A percentile compares a stretch with the other conserved stretches of the same genome.
Evolutionary conservation across 2,113 vertebrate genomes (phyloP).

Genomic region (Scopus umbretta): DNA sequence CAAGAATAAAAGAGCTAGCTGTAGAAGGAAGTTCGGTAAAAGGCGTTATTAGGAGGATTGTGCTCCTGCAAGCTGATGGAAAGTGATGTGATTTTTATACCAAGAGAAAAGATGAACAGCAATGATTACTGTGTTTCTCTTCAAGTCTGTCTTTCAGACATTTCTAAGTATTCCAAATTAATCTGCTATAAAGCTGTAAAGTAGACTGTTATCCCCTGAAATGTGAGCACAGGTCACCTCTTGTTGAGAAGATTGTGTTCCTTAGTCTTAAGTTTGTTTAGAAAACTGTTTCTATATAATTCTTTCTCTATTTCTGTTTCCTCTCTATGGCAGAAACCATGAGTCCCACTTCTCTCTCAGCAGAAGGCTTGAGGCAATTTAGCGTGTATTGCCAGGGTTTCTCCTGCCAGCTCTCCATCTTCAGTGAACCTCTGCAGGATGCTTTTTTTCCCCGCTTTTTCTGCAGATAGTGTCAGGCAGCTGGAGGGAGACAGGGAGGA

Average conservation of each 20-base stretch:
- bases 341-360: background rate
- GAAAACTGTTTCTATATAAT: background rate
- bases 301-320: background rate
- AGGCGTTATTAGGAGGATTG: background rate
- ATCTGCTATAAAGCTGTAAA: background rate
- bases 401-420: background rate
- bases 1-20: background rate
- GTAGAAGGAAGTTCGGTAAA: background rate
- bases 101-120: background rate
- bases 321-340: background rate
- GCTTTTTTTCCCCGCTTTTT: background rate
- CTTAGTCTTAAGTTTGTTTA: background rate
- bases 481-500: background rate
- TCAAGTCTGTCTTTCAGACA: background rate
- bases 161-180: background rate
- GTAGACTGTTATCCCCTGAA: background rate
- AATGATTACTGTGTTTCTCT: background rate
- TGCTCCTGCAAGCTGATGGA: background rate
- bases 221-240: background rate
- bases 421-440: background rate
- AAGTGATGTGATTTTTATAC: background rate
- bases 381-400: background rate
- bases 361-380: background rate
- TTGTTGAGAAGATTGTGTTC: background rate
- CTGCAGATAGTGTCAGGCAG: background rate